Percentiles rank a stretch among this genome's conserved stretches.
Conservation (phyloP, 2,113 vertebrate species). For the Gnathonemus echidnorhynchus region DNA sequence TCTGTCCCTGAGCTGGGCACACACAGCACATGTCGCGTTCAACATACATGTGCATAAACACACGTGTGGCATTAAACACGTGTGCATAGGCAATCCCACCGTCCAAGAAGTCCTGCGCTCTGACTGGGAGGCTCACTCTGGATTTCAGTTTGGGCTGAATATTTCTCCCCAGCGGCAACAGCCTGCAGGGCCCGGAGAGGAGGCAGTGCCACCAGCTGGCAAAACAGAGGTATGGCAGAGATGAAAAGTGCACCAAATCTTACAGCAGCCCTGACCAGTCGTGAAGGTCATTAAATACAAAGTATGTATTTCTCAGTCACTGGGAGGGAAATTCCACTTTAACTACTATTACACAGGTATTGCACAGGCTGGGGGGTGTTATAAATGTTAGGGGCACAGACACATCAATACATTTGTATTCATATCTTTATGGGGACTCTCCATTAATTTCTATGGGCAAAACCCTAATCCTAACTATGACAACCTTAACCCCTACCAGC, state of each 20-base stretch:
- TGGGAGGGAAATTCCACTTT: neutral
- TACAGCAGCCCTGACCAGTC: neutral
- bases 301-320: neutral
- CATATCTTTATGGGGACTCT: too few species aligned
- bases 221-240: neutral
- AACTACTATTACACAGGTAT: neutral
- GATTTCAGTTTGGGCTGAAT: neutral
- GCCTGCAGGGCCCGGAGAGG: neutral
- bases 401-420: too few species aligned
- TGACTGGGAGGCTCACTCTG: neutral
- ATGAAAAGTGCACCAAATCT: neutral
- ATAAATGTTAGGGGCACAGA: neutral
- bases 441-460: too few species aligned
- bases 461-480: too few species aligned
- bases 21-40: neutral
- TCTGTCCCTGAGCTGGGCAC: neutral
- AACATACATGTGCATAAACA: neutral
- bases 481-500: neutral
- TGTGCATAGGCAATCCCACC: constrained; percentile 2
- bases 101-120: neutral
- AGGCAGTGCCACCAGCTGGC: constrained; percentile 4
- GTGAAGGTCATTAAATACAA: neutral
- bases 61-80: neutral
- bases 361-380: neutral
- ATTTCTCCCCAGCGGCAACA: neutral